Percentiles rank a stretch among this genome's conserved stretches.
phyloP scores from a whole-genome alignment of 2,888 invertebrate species.

The Drosophila mercatorum region DNA sequence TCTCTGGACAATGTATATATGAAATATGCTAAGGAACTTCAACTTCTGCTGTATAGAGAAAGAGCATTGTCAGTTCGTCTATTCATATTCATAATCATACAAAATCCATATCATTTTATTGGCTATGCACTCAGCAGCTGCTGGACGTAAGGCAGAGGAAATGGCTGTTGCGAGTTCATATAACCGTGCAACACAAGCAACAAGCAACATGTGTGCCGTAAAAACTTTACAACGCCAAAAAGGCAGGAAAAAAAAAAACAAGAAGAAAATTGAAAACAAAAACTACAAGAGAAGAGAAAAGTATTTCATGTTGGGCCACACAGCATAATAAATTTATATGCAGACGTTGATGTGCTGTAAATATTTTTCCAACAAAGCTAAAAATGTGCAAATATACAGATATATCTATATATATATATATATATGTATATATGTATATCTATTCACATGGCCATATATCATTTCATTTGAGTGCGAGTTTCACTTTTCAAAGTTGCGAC shows the following conservation, averaged over 20 bases:
- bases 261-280: not conserved
- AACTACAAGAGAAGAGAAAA: not conserved
- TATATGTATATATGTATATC: not conserved
- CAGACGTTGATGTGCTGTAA: conserved; percentile 62
- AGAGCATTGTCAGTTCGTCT: conserved; percentile 16
- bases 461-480: conserved; percentile 14
- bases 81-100: not conserved
- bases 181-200: conserved; percentile 4
- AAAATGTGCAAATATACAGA: conserved; percentile 8
- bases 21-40: too few relatives aligned
- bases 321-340: conserved; percentile 64
- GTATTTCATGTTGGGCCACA: conserved; percentile 19
- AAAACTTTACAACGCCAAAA: conserved; percentile 58
- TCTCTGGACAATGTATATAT: too few relatives aligned
- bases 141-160: not conserved
- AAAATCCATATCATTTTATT: conserved; percentile 20
- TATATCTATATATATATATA: not conserved
- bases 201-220: conserved; percentile 69
- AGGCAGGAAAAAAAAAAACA: conserved; percentile 1
- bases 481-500: not conserved
- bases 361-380: conserved; percentile 42
- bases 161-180: conserved; percentile 16
- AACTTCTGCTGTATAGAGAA: too few relatives aligned
- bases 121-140: conserved; percentile 13
- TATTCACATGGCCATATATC: conserved; percentile 2